Conservation (phyloP, 2,113 vertebrate genomes). For the Cyprinodon brontotheroides region DNA sequence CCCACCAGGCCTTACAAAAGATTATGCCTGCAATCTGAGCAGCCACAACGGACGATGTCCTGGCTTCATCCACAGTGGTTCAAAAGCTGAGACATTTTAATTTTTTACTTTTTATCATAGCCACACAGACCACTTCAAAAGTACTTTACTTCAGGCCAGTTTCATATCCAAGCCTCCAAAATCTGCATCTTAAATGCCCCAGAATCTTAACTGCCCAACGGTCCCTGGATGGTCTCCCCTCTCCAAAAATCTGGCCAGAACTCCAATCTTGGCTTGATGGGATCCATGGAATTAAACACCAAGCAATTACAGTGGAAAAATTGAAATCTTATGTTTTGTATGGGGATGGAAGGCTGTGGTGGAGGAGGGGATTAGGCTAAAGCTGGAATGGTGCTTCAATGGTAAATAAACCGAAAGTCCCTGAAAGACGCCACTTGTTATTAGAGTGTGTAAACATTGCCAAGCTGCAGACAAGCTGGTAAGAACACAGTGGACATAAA, state of each 20-base stretch:
- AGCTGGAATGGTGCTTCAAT: conserved; percentile 78
- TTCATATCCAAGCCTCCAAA: conserved; percentile 73
- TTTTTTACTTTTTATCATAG: conserved; percentile 81
- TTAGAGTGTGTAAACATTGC: conserved; percentile 84
- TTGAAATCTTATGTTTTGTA: conserved; percentile 81
- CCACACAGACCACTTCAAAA: conserved; percentile 73
- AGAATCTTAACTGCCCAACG: conserved; percentile 64
- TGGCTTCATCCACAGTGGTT: conserved; percentile 44
- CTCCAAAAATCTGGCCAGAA: conserved; percentile 74
- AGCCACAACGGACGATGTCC: conserved; percentile 36
- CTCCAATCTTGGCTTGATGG: conserved; percentile 81
- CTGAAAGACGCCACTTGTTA: conserved; percentile 82
- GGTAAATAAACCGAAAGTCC: conserved; percentile 75
- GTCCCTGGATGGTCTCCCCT: conserved; percentile 73
- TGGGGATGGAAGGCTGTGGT: conserved; percentile 66
- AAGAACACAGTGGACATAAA: conserved; percentile 82
- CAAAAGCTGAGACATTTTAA: conserved; percentile 74
- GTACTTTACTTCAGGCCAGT: conserved; percentile 66
- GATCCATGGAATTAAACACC: conserved; percentile 76
- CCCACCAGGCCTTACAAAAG: conserved; percentile 57
- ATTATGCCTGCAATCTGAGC: conserved; percentile 58
- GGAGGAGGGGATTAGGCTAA: conserved; percentile 79
- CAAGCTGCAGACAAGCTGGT: conserved; percentile 82
- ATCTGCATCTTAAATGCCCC: conserved; percentile 62
- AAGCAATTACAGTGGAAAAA: conserved; percentile 83